Conservation (phyloP, 1,140 invertebrate species). For the Neoseiulus cucumeris region DNA sequence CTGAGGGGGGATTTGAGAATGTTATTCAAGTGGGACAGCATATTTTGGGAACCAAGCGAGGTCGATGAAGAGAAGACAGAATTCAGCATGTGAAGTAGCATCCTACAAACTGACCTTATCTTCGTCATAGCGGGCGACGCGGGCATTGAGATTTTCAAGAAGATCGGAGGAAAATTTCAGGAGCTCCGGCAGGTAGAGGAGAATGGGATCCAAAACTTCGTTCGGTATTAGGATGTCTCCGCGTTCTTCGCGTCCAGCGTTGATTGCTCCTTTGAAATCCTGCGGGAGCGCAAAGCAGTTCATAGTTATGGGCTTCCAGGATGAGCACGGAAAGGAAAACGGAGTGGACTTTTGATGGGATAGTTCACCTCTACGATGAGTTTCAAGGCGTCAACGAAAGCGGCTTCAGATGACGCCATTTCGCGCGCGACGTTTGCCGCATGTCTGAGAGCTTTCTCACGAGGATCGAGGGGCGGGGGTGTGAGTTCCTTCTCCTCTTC, state of each 20-base stretch:
- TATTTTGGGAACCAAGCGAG: background rate
- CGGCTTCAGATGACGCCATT: conserved; percentile 44
- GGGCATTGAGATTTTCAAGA: conserved; percentile 39
- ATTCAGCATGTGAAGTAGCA: background rate
- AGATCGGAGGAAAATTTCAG: conserved; percentile 42
- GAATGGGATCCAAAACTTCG: conserved; percentile 36
- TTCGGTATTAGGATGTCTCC: conserved; percentile 29
- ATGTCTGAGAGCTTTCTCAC: background rate
- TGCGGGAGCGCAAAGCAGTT: conserved; percentile 15
- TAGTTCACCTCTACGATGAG: conserved; percentile 39
- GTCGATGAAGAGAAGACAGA: background rate
- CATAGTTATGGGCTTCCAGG: background rate
- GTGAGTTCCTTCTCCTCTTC: background rate
- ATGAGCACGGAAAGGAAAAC: background rate
- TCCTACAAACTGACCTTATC: background rate
- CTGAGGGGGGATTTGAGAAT: conserved; percentile 21
- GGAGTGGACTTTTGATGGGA: background rate
- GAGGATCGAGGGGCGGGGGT: background rate
- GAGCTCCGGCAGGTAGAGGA: conserved; percentile 37
- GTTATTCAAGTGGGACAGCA: background rate
- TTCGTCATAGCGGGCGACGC: conserved; percentile 39
- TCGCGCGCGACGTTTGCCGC: conserved; percentile 38
- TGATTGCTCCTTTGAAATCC: conserved; percentile 38
- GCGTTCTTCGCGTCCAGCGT: conserved; percentile 26
- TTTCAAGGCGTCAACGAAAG: conserved; percentile 44